Evolutionary conservation across 2,113 vertebrate genomes (phyloP).

Genomic region (Syngnathus typhle): DNA sequence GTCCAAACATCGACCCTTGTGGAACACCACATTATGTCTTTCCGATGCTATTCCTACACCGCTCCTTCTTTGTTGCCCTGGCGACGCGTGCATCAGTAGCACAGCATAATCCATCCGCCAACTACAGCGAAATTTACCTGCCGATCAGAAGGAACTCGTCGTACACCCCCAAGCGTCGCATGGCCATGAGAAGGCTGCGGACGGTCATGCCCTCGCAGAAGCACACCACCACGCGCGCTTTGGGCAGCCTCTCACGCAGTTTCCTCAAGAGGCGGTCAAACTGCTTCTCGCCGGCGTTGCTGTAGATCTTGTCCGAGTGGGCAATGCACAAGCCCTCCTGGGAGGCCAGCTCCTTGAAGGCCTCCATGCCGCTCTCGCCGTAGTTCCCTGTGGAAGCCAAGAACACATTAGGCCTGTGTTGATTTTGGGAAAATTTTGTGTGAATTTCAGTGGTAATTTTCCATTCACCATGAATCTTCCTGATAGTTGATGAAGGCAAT

Average conservation of each 20-base stretch:
- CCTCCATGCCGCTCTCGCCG: constrained; percentile 97
- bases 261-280: constrained; percentile 91
- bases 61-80: constrained; percentile 61
- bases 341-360: constrained; percentile 95
- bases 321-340: constrained; percentile 95
- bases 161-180: constrained; percentile 85
- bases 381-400: constrained; percentile 80
- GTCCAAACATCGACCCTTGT: too few species aligned
- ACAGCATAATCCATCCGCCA: constrained; percentile 13
- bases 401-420: background rate
- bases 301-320: constrained; percentile 98
- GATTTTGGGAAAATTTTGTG: background rate
- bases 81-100: constrained; percentile 51
- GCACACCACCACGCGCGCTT: constrained; percentile 93
- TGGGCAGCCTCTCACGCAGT: constrained; percentile 86
- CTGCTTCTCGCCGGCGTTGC: constrained; percentile 92
- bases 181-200: constrained; percentile 88
- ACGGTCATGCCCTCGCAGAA: constrained; percentile 99
- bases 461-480: background rate
- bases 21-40: too few species aligned
- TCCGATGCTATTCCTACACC: constrained; percentile 5
- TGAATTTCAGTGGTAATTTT: too few species aligned
- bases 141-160: constrained; percentile 93
- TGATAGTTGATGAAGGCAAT: background rate
- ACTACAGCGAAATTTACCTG: constrained; percentile 69